Evolutionary conservation across 2,113 vertebrate genomes (phyloP), one percentile per base, ranked within the genome.

Genomic region (Alethe castanea): DNA sequence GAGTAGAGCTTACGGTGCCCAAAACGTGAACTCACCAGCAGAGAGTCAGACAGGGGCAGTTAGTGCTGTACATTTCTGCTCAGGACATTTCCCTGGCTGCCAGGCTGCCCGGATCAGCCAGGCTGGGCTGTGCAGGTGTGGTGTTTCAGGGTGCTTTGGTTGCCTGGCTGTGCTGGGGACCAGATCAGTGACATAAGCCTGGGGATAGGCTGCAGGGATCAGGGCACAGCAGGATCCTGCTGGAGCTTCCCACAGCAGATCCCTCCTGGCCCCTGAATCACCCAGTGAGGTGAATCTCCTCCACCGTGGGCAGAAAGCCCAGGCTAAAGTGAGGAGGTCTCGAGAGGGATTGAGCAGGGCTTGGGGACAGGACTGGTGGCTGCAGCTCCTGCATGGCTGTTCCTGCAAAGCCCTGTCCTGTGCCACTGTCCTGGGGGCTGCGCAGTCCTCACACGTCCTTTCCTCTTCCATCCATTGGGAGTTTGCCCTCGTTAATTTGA

Each of bases 171-270:
- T 23, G 35, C 25, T 93, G 14, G 14, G 20, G 7, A 38, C 42
- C 13, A 66, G 81, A 48, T 0, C 40, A 40, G 40, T 0, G 0
- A 7, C 0, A 1, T 8, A 25, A 78, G 7, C 14, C 45, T 66
- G 59, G 12, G n/a, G n/a, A 66, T 19, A 69, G 10, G 40, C n/a
- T 60, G 5, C 16, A 65, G 77, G 38, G 13, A 28, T 5, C 54
- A 69, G 31, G 29, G 26, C 9, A 33, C 26, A 70, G 52, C 14
- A 19, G 52, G 14, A 8, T 64, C 44, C 14, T 38, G 40, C 5
- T 9, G 56, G 22, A 82, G 26, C n/a, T 70, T 64, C 42, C 40
- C 40, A 40, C 40, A 40, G 40, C 40, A 40, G 40, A 40, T 40
- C 40, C 40, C 40, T 40, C 40, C 40, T 40, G 40, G 40, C 40